Evolutionary conservation across 2,797 vertebrate species (phyloP).

Genomic region (Presbytis comata): DNA sequence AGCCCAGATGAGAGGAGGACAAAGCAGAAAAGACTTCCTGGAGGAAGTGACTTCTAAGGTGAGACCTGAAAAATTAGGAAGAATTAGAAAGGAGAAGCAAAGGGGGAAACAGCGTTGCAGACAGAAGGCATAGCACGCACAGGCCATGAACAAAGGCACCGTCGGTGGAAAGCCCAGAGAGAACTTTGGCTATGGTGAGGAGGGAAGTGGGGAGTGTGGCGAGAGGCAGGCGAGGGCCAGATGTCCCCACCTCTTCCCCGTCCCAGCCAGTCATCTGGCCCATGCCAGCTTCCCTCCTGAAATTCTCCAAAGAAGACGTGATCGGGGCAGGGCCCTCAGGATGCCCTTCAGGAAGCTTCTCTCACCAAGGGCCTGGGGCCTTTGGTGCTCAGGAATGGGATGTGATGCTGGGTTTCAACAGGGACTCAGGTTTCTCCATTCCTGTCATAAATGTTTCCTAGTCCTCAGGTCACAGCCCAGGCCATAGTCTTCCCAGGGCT

Average conservation of each 20-base stretch:
- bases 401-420: neutral
- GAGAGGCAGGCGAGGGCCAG: neutral
- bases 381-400: neutral
- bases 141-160: neutral
- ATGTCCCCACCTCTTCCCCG: neutral
- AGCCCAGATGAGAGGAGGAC: neutral
- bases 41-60: neutral
- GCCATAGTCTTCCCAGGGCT: neutral
- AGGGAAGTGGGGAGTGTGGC: neutral
- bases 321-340: neutral
- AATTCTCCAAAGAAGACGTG: neutral
- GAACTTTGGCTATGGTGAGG: neutral
- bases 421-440: neutral
- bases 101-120: neutral
- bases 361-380: neutral
- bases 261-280: fast-evolving
- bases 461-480: neutral
- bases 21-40: neutral
- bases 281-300: neutral
- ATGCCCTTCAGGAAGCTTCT: neutral
- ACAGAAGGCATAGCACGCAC: neutral
- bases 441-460: neutral
- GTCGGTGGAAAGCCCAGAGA: fast-evolving
- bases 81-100: neutral
- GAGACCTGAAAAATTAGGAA: neutral